These are phyloP conservation scores for Nebria salina DNA, from an alignment of 2,888 invertebrate species.

Conservation along the genomic window DNA sequence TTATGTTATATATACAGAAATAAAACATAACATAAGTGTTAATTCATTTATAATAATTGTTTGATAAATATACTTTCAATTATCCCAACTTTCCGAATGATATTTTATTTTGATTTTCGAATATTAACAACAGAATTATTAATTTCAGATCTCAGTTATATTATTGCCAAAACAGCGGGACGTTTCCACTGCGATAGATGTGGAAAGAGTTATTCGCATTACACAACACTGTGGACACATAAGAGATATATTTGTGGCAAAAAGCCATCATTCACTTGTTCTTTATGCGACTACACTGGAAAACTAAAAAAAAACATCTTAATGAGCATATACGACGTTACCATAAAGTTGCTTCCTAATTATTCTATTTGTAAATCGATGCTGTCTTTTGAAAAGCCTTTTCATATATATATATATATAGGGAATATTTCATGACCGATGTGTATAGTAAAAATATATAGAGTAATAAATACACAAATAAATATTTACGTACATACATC, in stretches of 20 bases:
- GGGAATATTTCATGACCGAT: too few relatives aligned
- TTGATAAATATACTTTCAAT: neutral
- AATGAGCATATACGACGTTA: conserved; percentile 20
- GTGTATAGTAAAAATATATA: too few relatives aligned
- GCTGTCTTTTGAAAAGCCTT: too few relatives aligned
- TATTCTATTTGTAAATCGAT: neutral
- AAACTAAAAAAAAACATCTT: conserved; percentile 48
- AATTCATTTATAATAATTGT: neutral
- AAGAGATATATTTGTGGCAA: conserved; percentile 60
- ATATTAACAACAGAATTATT: neutral
- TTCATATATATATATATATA: too few relatives aligned
- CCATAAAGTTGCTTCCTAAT: conserved; percentile 4
- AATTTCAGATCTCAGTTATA: conserved; percentile 12
- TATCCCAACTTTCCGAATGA: too few relatives aligned
- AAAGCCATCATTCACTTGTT: conserved; percentile 58
- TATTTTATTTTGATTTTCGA: neutral
- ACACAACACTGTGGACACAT: conserved; percentile 50
- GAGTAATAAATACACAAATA: too few relatives aligned
- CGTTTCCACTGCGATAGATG: conserved; percentile 22
- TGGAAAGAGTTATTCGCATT: conserved; percentile 30
- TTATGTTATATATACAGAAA: neutral
- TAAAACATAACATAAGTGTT: neutral
- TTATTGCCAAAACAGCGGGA: conserved; percentile 2
- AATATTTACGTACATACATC: too few relatives aligned
- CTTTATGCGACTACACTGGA: conserved; percentile 58